Evolutionary conservation across 2,888 invertebrate species (phyloP).

Genomic region (Trissolcus japonicus): DNA sequence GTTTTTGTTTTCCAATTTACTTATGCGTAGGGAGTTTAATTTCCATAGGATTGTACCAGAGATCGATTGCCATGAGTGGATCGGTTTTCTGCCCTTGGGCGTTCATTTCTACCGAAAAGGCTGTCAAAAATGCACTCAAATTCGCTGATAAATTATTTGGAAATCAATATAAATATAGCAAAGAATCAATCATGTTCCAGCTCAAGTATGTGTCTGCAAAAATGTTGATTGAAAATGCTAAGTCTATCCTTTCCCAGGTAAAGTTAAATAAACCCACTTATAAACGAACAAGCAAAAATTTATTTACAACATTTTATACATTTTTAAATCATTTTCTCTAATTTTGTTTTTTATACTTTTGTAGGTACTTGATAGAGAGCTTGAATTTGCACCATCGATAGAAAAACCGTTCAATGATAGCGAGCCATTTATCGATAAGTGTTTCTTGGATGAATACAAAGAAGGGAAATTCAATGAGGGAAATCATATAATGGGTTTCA

Average conservation of each 20-base stretch:
- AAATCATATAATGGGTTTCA: conserved; percentile 73
- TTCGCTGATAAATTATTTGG: neutral
- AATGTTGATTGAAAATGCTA: neutral
- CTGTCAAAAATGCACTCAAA: neutral
- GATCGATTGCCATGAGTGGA: conserved; percentile 58
- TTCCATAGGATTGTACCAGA: conserved; percentile 12
- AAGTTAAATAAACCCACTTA: neutral
- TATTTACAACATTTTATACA: neutral
- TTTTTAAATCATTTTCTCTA: no score
- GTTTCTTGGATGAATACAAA: conserved; percentile 74
- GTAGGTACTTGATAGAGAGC: conserved; percentile 11
- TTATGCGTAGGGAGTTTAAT: no score
- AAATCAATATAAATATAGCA: neutral
- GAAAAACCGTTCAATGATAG: conserved; percentile 62
- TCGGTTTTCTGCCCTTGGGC: conserved; percentile 59
- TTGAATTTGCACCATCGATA: conserved; percentile 54
- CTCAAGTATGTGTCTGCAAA: neutral
- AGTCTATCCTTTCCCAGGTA: neutral
- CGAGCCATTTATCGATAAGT: conserved; percentile 76
- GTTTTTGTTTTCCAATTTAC: no score
- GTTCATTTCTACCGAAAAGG: conserved; percentile 34
- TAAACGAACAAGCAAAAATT: neutral
- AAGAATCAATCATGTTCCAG: neutral
- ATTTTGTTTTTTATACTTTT: neutral
- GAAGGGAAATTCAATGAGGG: conserved; percentile 77